Evolutionary conservation across 2,113 vertebrate species (phyloP), one percentile per base, ranked within the genome.

Genomic region (Trinectes maculatus): DNA sequence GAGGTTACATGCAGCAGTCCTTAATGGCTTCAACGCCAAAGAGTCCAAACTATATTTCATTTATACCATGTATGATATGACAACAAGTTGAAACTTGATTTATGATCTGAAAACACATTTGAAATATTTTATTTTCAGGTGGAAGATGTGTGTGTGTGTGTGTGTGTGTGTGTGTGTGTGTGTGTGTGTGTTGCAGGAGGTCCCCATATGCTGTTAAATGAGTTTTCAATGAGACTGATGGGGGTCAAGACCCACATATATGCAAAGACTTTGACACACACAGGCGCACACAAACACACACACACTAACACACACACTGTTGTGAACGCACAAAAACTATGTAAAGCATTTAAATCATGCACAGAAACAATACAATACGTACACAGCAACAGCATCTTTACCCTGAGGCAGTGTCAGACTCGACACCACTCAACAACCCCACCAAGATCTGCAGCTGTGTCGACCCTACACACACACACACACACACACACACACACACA

Each of bases 141-240:
- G n/a, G n/a, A n/a, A n/a, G n/a, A n/a, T n/a, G n/a, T n/a, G n/a
- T n/a, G n/a, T n/a, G n/a, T n/a, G n/a, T n/a, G n/a, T n/a, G n/a
- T n/a, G n/a, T n/a, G n/a, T n/a, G n/a, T n/a, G n/a, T n/a, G n/a
- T n/a, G n/a, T n/a, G n/a, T n/a, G n/a, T n/a, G n/a, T n/a, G n/a
- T n/a, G n/a, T n/a, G n/a, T n/a, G n/a, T n/a, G n/a, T n/a, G n/a
- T n/a, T 77, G 62, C 74, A 43, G n/a, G 53, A 77, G 71, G 81
- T 70, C 87, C 74, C 87, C 87, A 81, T 86, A 89, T 89, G 86
- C 85, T 71, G 83, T 87, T 87, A 89, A 91, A 85, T 88, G 80
- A 90, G 85, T 89, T 81, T 85, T 91, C 91, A 93, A 88, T 92
- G 89, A 91, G 91, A 92, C 91, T 92, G 91, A 92, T 92, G 90